Evolutionary conservation across 2,888 invertebrate species (phyloP).

Genomic region (Drosophila prostipennis): DNA sequence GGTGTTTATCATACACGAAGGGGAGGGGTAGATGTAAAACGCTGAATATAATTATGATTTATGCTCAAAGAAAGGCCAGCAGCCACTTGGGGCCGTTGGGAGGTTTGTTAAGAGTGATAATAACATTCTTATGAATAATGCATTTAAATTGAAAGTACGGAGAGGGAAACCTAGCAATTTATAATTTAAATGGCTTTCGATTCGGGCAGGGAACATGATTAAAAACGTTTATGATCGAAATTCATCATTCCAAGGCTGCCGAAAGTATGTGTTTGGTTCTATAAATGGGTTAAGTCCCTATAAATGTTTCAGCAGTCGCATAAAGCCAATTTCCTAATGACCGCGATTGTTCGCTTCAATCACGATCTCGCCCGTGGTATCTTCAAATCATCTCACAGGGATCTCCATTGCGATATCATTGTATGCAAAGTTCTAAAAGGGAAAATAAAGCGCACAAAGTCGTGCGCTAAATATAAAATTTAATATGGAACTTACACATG

Average conservation of each 20-base stretch:
- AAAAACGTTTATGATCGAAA: slow-evolving; percentile 10
- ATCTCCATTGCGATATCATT: slow-evolving; percentile 45
- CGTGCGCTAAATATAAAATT: slow-evolving; percentile 77
- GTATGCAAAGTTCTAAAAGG: slow-evolving; percentile 59
- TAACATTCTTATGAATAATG: slow-evolving; percentile 22
- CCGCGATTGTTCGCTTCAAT: slow-evolving; percentile 45
- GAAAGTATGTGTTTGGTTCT: slow-evolving; percentile 3
- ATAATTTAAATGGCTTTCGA: slow-evolving; percentile 10
- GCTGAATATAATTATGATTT: slow-evolving; percentile 65
- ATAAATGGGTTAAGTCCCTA: too few relatives aligned
- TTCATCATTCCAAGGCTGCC: slow-evolving; percentile 5
- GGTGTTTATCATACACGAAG: slow-evolving; percentile 43
- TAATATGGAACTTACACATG: slow-evolving; percentile 65
- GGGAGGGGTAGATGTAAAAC: slow-evolving; percentile 13
- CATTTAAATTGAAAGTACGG: slow-evolving; percentile 15
- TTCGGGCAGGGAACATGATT: slow-evolving; percentile 4
- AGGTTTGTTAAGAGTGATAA: slow-evolving; percentile 39
- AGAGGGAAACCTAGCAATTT: slow-evolving; percentile 8
- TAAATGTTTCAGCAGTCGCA: slow-evolving; percentile 1
- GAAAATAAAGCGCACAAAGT: slow-evolving; percentile 46
- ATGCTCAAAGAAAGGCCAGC: slow-evolving; percentile 57
- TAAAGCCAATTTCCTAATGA: slow-evolving; percentile 24
- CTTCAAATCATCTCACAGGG: slow-evolving; percentile 52
- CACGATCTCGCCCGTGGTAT: slow-evolving; percentile 55
- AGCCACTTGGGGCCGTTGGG: slow-evolving; percentile 5